Percentiles rank a stretch among this genome's conserved stretches.
phyloP scores from a whole-genome alignment of 2,797 vertebrate species.

The Rhodeus uyekii region DNA sequence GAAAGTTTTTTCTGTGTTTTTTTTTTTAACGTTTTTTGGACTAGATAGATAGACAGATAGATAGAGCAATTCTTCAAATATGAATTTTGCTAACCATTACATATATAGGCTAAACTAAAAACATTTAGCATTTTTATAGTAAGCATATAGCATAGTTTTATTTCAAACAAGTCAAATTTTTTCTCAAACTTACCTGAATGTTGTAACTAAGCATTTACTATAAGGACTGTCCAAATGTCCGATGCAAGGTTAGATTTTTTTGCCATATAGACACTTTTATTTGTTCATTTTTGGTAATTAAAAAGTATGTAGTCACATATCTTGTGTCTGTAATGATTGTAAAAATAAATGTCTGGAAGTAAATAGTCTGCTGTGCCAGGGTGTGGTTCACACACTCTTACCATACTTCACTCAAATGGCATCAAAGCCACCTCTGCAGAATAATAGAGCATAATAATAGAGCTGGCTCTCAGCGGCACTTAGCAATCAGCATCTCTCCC shows the following conservation, averaged over 20 bases:
- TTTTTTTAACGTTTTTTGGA: no score
- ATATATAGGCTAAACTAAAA: no score
- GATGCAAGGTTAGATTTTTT: neutral
- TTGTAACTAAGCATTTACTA: neutral
- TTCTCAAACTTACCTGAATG: neutral
- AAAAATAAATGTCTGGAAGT: conserved; percentile 5
- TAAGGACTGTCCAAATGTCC: neutral
- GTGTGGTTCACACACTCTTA: conserved; percentile 17
- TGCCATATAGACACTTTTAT: neutral
- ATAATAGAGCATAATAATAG: conserved; percentile 41
- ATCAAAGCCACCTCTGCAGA: conserved; percentile 36
- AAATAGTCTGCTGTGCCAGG: neutral
- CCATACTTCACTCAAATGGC: conserved; percentile 25
- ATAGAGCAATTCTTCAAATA: no score
- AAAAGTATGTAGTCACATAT: neutral
- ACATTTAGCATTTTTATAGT: no score
- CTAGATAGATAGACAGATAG: neutral
- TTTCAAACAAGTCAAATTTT: neutral
- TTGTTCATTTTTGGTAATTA: neutral
- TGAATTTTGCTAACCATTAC: no score
- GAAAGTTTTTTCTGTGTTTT: neutral
- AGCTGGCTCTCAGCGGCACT: conserved; percentile 22
- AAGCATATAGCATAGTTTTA: neutral
- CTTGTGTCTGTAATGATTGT: conserved; percentile 8
- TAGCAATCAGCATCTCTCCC: conserved; percentile 44